Base-by-base conservation (phyloP, 2,113 vertebrate genomes). In the Elanus axillaris region DNA sequence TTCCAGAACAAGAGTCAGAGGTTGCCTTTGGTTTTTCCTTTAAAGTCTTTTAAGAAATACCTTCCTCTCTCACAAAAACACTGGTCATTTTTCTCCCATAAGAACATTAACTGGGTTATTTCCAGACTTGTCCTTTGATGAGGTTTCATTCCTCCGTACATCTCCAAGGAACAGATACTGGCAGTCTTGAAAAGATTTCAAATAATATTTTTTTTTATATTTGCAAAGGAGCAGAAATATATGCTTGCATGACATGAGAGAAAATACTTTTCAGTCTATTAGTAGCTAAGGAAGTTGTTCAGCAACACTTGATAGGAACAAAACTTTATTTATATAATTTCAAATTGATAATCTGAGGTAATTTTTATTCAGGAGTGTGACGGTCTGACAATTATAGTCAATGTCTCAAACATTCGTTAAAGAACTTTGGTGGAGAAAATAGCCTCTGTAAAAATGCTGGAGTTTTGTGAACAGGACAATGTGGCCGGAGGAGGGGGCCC, bases 21-120 rank as follows among this genome's bases (percentile, higher is more conserved):
- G 89, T 95, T 95, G 86, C 29, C 27, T 92, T 96, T 88, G 81
- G 2, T 93, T 95, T 90, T 91, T 40, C 68, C 76, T 91, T 66
- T 48, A 11, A 94, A 78, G 36, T n/a, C 68, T 84, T 72, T 87
- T 79, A 89, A 94, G 86, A 73, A 85, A 78, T 19, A 94, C 7
- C 42, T 85, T 68, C 40, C 16, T 87, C 38, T 91, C 32, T 89
- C n/a, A 81, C n/a, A 53, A 80, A 94, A 91, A 64, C 42, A 71
- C 6, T 3, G 3, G 48, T 31, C 76, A n/a, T 84, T 78, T 83
- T 72, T 34, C 6, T 2, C 12, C 45, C 12, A 10, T 63, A 56
- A 78, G 58, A 72, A 58, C 47, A 62, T 43, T 31, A 92, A 83
- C 69, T 68, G 59, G 5, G 36, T 87, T 86, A 68, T 91, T 87